Conservation (phyloP, 2,888 invertebrate species). For the Parasteatoda lunata region DNA sequence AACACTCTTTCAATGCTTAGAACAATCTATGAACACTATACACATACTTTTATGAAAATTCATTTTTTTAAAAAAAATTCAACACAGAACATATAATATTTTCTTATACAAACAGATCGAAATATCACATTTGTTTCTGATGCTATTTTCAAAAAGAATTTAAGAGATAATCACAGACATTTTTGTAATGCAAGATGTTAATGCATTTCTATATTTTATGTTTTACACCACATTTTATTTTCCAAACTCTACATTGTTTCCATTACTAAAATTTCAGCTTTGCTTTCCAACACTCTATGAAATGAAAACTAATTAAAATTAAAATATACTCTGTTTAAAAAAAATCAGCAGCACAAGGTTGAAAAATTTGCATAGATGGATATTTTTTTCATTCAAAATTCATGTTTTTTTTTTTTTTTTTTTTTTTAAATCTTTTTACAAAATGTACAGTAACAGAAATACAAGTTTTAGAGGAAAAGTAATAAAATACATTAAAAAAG, state of each 20-base stretch:
- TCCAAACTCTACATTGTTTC: slow-evolving; percentile 68
- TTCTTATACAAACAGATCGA: slow-evolving; percentile 68
- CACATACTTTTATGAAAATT: slow-evolving; percentile 68
- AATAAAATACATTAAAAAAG: too few species aligned
- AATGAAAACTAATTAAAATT: slow-evolving; percentile 8
- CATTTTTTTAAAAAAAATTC: slow-evolving; percentile 63
- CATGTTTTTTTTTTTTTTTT: too few species aligned
- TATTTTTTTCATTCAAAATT: too few species aligned
- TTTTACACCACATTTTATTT: slow-evolving; percentile 35
- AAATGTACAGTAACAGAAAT: too few species aligned
- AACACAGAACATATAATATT: slow-evolving; percentile 68
- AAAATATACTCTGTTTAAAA: background rate
- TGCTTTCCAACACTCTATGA: slow-evolving; percentile 9
- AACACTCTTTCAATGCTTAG: slow-evolving; percentile 64
- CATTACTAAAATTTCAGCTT: slow-evolving; percentile 42
- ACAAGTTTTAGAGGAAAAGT: too few species aligned
- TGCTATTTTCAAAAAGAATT: slow-evolving; percentile 66
- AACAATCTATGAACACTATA: slow-evolving; percentile 69
- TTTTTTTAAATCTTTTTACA: too few species aligned
- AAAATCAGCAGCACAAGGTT: too few species aligned
- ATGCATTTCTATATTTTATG: slow-evolving; percentile 47
- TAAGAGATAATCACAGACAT: slow-evolving; percentile 68
- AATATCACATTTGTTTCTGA: slow-evolving; percentile 68
- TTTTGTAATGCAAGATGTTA: slow-evolving; percentile 63
- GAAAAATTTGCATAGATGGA: too few species aligned